Conservation (phyloP, 2,888 invertebrate genomes). For the Drosophila robusta region DNA sequence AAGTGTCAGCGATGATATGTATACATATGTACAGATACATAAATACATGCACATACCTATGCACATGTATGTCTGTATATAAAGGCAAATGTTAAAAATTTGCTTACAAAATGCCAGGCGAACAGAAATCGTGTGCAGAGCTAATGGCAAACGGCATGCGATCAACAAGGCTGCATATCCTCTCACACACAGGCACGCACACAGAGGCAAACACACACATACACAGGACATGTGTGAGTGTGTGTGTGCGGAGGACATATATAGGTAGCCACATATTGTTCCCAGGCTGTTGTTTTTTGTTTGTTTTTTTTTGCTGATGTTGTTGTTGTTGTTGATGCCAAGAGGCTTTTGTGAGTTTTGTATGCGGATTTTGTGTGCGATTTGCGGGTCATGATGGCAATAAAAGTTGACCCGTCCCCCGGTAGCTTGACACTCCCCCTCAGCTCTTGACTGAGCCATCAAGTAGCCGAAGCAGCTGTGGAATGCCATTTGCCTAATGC, state of each 20-base stretch:
- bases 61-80: constrained; percentile 23
- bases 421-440: background rate
- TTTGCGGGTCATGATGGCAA: constrained; percentile 68
- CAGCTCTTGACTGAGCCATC: constrained; percentile 13
- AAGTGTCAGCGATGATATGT: constrained; percentile 24
- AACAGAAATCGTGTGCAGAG: constrained; percentile 52
- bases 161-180: constrained; percentile 50
- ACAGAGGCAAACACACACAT: constrained; percentile 2
- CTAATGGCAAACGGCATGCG: constrained; percentile 18
- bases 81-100: constrained; percentile 70
- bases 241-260: constrained; percentile 41
- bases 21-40: background rate
- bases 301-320: too few species aligned
- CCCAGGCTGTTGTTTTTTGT: constrained; percentile 23
- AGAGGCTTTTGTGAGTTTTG: constrained; percentile 63
- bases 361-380: constrained; percentile 68
- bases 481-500: constrained; percentile 28
- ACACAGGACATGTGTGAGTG: constrained; percentile 49
- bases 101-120: constrained; percentile 77
- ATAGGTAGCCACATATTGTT: constrained; percentile 29
- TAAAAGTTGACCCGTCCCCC: constrained; percentile 50
- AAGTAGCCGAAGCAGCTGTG: constrained; percentile 44
- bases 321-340: constrained; percentile 24
- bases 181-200: constrained; percentile 5
- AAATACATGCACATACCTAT: background rate